Evolutionary conservation across 2,888 invertebrate species (phyloP).

Genomic region (Eustalomyia histrio): DNA sequence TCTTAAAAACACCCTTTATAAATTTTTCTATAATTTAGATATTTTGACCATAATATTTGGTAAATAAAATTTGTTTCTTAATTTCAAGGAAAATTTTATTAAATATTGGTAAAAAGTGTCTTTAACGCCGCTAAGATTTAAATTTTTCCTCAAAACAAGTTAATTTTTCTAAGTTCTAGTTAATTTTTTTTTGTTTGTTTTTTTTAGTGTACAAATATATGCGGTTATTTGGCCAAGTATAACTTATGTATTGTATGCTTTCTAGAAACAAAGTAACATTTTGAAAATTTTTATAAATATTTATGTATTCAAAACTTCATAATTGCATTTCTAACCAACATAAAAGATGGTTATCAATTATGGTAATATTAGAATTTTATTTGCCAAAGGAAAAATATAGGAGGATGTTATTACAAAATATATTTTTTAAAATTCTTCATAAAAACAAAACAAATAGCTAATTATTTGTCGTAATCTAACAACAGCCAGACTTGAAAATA

Average conservation of each 20-base stretch:
- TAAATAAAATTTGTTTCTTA: too few relatives aligned
- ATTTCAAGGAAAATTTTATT: too few relatives aligned
- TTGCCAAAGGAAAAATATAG: background rate
- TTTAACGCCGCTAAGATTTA: too few relatives aligned
- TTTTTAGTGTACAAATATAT: too few relatives aligned
- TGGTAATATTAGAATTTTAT: slow-evolving; percentile 14
- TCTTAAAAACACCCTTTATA: too few relatives aligned
- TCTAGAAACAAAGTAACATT: slow-evolving; percentile 27
- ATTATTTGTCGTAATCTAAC: slow-evolving; percentile 40
- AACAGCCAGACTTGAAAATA: background rate
- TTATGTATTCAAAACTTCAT: slow-evolving; percentile 50
- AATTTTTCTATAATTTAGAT: too few relatives aligned
- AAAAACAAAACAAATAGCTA: slow-evolving; percentile 15
- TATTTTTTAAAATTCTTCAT: background rate
- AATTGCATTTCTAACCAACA: slow-evolving; percentile 48
- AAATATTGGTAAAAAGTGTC: too few relatives aligned
- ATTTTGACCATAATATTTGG: too few relatives aligned
- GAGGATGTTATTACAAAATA: background rate
- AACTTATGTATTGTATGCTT: slow-evolving; percentile 1
- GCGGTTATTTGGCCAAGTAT: slow-evolving; percentile 13
- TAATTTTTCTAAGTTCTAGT: too few relatives aligned
- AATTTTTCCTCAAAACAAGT: too few relatives aligned
- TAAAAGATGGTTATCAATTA: slow-evolving; percentile 7
- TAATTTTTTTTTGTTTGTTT: too few relatives aligned
- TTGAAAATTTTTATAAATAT: slow-evolving; percentile 34